These are phyloP conservation scores for Saccopteryx bilineata DNA, from an alignment of 2,113 vertebrate genomes.

Conservation along the genomic window DNA sequence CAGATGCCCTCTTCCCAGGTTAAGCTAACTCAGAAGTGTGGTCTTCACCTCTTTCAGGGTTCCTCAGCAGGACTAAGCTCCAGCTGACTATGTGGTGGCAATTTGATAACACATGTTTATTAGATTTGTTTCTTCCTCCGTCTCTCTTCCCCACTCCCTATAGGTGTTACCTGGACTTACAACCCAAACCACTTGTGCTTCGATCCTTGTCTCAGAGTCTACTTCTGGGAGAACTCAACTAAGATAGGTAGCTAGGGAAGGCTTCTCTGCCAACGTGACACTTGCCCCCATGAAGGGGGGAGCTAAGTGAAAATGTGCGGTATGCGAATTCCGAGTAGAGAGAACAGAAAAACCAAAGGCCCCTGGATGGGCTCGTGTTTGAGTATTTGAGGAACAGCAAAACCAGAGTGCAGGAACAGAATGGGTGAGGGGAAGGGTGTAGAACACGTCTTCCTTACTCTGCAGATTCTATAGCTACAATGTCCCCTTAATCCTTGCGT, in stretches of 20 bases:
- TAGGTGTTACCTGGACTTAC: neutral
- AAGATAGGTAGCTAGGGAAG: neutral
- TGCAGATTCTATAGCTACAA: neutral
- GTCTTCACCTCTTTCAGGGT: neutral
- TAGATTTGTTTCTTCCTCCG: neutral
- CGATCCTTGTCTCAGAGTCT: neutral
- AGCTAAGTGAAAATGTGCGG: neutral
- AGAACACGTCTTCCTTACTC: neutral
- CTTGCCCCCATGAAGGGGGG: neutral
- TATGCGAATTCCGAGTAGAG: neutral
- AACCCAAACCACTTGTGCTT: neutral
- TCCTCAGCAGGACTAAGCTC: neutral
- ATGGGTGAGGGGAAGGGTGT: neutral
- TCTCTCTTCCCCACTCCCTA: neutral
- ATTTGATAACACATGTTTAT: neutral
- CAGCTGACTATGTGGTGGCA: neutral
- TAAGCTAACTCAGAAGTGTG: neutral
- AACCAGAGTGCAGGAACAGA: neutral
- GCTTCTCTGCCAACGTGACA: constrained; percentile 15
- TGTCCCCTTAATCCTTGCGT: neutral
- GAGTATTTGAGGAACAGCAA: neutral
- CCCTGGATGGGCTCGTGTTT: neutral
- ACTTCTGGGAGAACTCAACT: neutral
- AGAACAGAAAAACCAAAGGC: neutral
- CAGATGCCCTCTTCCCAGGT: neutral